Percentiles rank a stretch among this genome's conserved stretches.
Conservation (phyloP, 2,888 invertebrate genomes). For the Idaea straminata region DNA sequence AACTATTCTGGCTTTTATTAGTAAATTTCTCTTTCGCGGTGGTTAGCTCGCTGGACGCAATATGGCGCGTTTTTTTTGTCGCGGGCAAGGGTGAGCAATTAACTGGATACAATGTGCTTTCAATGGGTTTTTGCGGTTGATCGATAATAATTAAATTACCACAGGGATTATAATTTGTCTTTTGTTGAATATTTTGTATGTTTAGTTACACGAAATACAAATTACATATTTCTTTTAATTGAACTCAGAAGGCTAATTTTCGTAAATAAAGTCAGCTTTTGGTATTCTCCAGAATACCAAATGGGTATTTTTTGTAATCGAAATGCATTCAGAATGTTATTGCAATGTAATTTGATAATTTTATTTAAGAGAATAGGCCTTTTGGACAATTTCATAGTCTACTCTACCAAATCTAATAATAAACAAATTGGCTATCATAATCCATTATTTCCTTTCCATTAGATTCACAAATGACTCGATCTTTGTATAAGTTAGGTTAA, state of each 20-base stretch:
- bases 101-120: conserved; percentile 63
- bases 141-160: conserved; percentile 49
- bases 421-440: neutral
- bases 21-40: conserved; percentile 77
- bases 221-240: too few species aligned
- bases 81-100: conserved; percentile 72
- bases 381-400: neutral
- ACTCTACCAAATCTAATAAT: neutral
- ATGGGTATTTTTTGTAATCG: too few species aligned
- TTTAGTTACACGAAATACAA: too few species aligned
- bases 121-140: conserved; percentile 67
- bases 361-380: neutral
- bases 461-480: conserved; percentile 8
- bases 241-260: too few species aligned
- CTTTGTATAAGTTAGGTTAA: conserved; percentile 10
- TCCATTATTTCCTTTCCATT: conserved; percentile 3
- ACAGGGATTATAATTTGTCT: conserved; percentile 29
- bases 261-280: too few species aligned
- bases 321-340: too few species aligned
- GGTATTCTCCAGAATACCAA: too few species aligned
- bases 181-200: conserved; percentile 14
- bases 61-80: conserved; percentile 70
- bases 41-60: conserved; percentile 77
- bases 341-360: too few species aligned
- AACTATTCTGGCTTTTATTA: conserved; percentile 75